Base-by-base conservation (phyloP, 1,140 invertebrate species). In the Wiebesia pumilae region DNA sequence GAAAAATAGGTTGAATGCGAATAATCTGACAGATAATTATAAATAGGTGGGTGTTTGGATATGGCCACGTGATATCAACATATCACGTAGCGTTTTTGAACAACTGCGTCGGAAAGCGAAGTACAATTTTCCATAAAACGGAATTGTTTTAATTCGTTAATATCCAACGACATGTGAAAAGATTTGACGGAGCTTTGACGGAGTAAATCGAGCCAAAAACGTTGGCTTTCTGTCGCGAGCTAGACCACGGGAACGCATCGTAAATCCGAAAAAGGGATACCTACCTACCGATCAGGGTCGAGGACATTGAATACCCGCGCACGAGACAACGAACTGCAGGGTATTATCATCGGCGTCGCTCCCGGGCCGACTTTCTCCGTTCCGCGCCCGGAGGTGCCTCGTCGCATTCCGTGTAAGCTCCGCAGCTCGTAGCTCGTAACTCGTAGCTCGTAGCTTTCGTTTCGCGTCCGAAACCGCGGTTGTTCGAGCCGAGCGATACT, bases 361-460 rank as follows among this genome's bases (percentile, higher is more conserved):
- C n/a, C n/a, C n/a, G n/a, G n/a, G n/a, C n/a, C 3, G 35, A 73
- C 69, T 73, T 73, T 73, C 69, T 73, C 69, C 69, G 69, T 40
- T 35, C 14, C 35, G 35, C 33, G 69, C 69, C 69, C 69, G 35
- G 69, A 73, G 69, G 69, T 38, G 35, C 35, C 19, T 73, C 69
- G 35, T 73, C 69, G 69, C 69, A 73, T 73, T 73, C 69, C 69
- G 4, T 12, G n/a, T n/a, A n/a, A n/a, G n/a, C n/a, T 71, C 67
- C n/a, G 67, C 33, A 6, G 51, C 51, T 54, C 51, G 43, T 7
- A 6, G 51, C 19, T 21, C n/a, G n/a, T n/a, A n/a, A n/a, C n/a
- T n/a, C n/a, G n/a, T n/a, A 16, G 27, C 24, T 62, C 24, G 24
- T 16, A 62, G 58, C 65, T 75, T 75, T 75, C 38, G 24, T 75